Percentiles rank a stretch among this genome's conserved stretches.
phyloP scores from a whole-genome alignment of 2,113 vertebrate genomes.

The Promerops cafer region DNA sequence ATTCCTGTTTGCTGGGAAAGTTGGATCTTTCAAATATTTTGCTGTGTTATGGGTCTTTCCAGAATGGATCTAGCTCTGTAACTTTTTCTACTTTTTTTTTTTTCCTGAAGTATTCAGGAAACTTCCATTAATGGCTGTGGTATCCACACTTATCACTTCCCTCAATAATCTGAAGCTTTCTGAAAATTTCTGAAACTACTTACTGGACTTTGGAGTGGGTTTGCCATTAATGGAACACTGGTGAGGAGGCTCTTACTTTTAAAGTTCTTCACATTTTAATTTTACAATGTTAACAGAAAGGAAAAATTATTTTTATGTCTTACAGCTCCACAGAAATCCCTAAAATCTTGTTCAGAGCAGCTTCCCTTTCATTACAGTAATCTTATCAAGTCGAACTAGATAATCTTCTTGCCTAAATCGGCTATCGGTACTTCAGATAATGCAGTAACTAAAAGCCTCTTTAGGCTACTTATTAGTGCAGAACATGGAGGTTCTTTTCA shows the following conservation, averaged over 20 bases:
- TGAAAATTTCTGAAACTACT: background rate
- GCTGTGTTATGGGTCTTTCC: background rate
- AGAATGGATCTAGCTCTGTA: background rate
- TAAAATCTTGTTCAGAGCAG: slow-evolving; percentile 24
- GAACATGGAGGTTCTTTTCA: slow-evolving; percentile 50
- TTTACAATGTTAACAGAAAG: background rate
- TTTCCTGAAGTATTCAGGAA: background rate
- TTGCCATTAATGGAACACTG: background rate
- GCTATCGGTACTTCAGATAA: slow-evolving; percentile 35
- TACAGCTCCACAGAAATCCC: slow-evolving; percentile 4
- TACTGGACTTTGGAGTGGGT: background rate
- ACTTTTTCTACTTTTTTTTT: background rate
- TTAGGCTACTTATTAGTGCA: slow-evolving; percentile 53
- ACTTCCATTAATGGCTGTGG: background rate
- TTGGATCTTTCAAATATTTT: background rate
- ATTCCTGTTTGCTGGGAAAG: background rate
- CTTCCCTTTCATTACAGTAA: background rate
- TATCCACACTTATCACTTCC: background rate
- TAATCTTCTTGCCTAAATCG: slow-evolving; percentile 45
- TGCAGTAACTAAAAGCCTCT: slow-evolving; percentile 64
- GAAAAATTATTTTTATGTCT: background rate
- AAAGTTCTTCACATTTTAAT: background rate
- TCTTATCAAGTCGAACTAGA: slow-evolving; percentile 42
- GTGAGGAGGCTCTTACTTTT: background rate
- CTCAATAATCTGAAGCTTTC: background rate